These are phyloP conservation scores for Uloborus diversus DNA, from an alignment of 1,140 invertebrate genomes.

Conservation along the genomic window DNA sequence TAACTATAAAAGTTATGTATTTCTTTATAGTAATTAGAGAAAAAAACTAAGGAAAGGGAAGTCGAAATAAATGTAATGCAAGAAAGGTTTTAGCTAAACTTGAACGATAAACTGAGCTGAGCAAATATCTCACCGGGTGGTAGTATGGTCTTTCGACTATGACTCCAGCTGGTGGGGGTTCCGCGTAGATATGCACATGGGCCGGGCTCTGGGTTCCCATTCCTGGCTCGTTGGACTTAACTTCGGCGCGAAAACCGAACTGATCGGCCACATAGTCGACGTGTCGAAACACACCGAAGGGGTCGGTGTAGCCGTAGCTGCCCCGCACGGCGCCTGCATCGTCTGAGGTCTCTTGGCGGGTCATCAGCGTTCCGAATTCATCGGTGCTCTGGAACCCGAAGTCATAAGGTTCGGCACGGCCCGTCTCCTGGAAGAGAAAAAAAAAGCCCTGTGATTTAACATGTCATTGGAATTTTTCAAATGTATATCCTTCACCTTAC, in stretches of 20 bases:
- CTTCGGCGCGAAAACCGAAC: conserved; percentile 52
- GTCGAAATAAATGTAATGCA: too few species aligned
- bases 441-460: background rate
- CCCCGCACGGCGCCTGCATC: conserved; percentile 7
- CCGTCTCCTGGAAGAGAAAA: background rate
- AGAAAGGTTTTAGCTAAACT: too few species aligned
- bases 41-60: too few species aligned
- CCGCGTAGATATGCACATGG: conserved; percentile 27
- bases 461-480: background rate
- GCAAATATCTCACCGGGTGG: too few species aligned
- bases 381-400: conserved; percentile 52
- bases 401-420: conserved; percentile 32
- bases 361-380: conserved; percentile 46
- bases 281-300: conserved; percentile 10
- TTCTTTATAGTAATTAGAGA: too few species aligned
- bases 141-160: conserved; percentile 42
- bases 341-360: conserved; percentile 31
- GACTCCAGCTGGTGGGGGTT: conserved; percentile 39
- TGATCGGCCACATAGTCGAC: conserved; percentile 56
- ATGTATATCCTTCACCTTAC: background rate
- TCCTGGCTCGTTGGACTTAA: conserved; percentile 38
- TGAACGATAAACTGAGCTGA: too few species aligned
- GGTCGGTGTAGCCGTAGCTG: conserved; percentile 36
- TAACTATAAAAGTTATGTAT: too few species aligned
- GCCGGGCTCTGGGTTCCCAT: conserved; percentile 20